These are phyloP conservation scores for Chaetodon trifasciatus DNA, from an alignment of 2,797 vertebrate species.

Conservation along the genomic window DNA sequence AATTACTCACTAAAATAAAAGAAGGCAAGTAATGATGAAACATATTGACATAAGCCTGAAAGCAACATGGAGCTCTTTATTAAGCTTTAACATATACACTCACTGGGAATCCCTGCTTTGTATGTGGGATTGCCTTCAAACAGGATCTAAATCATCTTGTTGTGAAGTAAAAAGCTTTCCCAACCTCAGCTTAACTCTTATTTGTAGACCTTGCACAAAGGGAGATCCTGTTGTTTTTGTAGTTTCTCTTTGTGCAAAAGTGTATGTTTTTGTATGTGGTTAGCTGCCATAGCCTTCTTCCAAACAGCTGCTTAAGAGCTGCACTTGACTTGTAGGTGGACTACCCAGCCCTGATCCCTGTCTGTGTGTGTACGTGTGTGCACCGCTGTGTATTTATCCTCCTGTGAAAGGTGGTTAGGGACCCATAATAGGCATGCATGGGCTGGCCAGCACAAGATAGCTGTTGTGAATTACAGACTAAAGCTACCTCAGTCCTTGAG, in stretches of 20 bases:
- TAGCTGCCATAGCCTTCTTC: constrained; percentile 26
- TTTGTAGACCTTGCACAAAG: constrained; percentile 35
- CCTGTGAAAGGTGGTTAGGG: constrained; percentile 74
- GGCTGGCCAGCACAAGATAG: constrained; percentile 73
- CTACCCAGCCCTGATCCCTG: constrained; percentile 60
- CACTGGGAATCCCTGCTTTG: constrained; percentile 38
- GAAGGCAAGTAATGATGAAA: constrained; percentile 44
- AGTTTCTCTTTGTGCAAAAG: constrained; percentile 37
- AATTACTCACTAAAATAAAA: constrained; percentile 20
- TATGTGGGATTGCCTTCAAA: constrained; percentile 28
- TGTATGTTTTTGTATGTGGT: constrained; percentile 68
- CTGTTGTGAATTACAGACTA: constrained; percentile 80
- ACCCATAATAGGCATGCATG: constrained; percentile 77
- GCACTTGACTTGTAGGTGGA: constrained; percentile 77
- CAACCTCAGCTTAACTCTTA: constrained; percentile 46
- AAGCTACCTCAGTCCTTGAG: constrained; percentile 71
- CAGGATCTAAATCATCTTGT: constrained; percentile 45
- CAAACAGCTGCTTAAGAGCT: constrained; percentile 69
- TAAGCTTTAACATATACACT: neutral
- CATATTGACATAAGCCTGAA: constrained; percentile 6
- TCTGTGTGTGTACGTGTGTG: constrained; percentile 33
- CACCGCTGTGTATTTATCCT: constrained; percentile 73
- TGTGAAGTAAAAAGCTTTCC: constrained; percentile 40
- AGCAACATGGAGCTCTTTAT: constrained; percentile 22
- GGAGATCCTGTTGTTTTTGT: constrained; percentile 66